Evolutionary conservation across 2,888 invertebrate genomes (phyloP).

Genomic region (Spicauda simplicius): DNA sequence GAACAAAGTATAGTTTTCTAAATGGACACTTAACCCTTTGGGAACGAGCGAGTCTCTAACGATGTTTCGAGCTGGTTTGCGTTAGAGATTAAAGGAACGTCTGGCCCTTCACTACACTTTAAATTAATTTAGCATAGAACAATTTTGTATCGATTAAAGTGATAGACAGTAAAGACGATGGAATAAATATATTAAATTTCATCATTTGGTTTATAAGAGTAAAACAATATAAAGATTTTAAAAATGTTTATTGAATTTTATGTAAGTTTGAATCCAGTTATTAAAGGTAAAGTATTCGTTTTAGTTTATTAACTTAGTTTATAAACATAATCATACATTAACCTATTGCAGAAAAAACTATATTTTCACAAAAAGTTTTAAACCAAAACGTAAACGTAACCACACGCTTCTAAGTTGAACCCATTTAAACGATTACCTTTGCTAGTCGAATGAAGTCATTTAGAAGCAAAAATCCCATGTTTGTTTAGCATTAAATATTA

Average conservation of each 20-base stretch:
- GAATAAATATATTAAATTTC: too few species aligned
- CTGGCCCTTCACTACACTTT: background rate
- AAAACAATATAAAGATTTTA: too few species aligned
- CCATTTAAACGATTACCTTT: constrained; percentile 48
- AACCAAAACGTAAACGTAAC: constrained; percentile 45
- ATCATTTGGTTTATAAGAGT: too few species aligned
- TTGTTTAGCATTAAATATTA: constrained; percentile 83
- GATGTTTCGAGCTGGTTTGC: constrained; percentile 32
- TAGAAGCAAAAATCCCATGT: constrained; percentile 70
- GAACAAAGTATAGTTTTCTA: constrained; percentile 74
- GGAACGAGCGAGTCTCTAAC: constrained; percentile 31
- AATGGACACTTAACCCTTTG: constrained; percentile 64
- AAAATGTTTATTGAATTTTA: too few species aligned
- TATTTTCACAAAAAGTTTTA: background rate
- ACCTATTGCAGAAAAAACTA: too few species aligned
- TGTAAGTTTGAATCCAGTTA: too few species aligned
- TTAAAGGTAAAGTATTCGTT: too few species aligned
- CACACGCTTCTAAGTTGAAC: constrained; percentile 35
- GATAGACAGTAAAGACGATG: too few species aligned
- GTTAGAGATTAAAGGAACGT: constrained; percentile 3
- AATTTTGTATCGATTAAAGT: too few species aligned
- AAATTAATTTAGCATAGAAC: too few species aligned
- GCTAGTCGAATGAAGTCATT: constrained; percentile 70
- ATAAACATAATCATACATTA: too few species aligned
- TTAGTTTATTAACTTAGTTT: too few species aligned